These are phyloP conservation scores for Spizaetus ornatus DNA, from an alignment of 2,113 vertebrate genomes.

Conservation along the genomic window DNA sequence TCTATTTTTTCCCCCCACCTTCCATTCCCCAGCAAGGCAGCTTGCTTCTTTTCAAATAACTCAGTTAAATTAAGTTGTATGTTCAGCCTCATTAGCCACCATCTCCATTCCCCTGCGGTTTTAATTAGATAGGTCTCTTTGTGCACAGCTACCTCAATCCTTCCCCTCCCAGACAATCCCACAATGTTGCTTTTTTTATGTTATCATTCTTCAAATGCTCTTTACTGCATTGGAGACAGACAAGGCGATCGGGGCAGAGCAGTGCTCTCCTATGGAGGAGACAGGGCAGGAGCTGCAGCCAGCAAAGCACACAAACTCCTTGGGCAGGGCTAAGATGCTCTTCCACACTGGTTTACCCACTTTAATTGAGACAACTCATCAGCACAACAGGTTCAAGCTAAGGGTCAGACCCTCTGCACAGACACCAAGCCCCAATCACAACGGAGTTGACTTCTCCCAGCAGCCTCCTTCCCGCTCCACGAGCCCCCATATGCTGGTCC, in stretches of 20 bases:
- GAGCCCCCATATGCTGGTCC: fast-evolving
- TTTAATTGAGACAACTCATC: background rate
- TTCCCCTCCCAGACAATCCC: background rate
- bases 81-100: slow-evolving; percentile 42
- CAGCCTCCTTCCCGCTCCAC: background rate
- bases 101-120: background rate
- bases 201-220: background rate
- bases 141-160: background rate
- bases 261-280: background rate
- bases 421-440: background rate
- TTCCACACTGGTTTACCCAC: background rate
- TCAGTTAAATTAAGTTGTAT: slow-evolving; percentile 16
- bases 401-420: background rate
- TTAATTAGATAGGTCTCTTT: slow-evolving; percentile 31
- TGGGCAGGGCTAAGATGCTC: background rate
- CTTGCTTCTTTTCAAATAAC: background rate
- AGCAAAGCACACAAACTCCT: background rate
- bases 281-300: background rate
- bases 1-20: background rate
- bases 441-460: background rate
- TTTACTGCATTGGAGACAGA: background rate
- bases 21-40: background rate
- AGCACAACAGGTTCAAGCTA: background rate
- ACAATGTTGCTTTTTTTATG: background rate
- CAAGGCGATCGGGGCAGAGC: background rate